Conservation (phyloP, 2,113 vertebrate genomes). For the Oryctolagus cuniculus region mOryCun1.1 NC_091438.1:126948001-126948500, state of each 20-base stretch:
- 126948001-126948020: too few relatives aligned
- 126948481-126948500: too few relatives aligned
- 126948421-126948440: background rate
- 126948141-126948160: background rate
- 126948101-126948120: too few relatives aligned
- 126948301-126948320: background rate
- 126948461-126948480: too few relatives aligned
- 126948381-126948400: background rate
- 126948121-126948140: too few relatives aligned
- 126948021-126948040: too few relatives aligned
- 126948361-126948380: background rate
- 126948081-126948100: too few relatives aligned
- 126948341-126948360: background rate
- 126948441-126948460: background rate
- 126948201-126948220: background rate
- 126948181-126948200: constrained; percentile 8
- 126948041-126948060: too few relatives aligned
- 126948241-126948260: background rate
- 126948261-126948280: background rate
- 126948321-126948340: constrained; percentile 15
- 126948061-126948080: too few relatives aligned
- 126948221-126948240: background rate
- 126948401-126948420: background rate
- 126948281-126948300: background rate
- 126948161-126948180: background rate